These are phyloP conservation scores for Sylvia borin DNA, from an alignment of 2,797 vertebrate species.

Conservation along the genomic window DNA sequence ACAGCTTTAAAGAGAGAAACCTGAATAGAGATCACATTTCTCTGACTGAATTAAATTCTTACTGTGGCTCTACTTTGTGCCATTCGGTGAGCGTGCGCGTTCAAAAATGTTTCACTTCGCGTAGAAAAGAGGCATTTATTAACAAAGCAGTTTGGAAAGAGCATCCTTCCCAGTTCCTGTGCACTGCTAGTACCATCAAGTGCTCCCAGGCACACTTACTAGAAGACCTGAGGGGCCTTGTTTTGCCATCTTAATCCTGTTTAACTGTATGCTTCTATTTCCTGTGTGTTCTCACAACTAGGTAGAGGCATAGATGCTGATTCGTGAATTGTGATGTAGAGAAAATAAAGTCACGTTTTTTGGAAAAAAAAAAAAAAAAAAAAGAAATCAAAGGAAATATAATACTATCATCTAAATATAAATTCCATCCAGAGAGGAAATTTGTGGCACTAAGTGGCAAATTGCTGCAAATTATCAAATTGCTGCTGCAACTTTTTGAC, in stretches of 20 bases:
- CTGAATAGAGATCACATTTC: background rate
- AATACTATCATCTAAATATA: background rate
- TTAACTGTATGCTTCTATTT: background rate
- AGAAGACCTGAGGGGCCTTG: background rate
- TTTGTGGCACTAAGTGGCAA: background rate
- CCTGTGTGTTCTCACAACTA: background rate
- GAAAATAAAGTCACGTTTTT: background rate
- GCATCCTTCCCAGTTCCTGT: background rate
- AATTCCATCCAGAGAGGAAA: background rate
- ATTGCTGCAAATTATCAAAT: background rate
- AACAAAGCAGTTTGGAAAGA: background rate
- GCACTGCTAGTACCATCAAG: background rate
- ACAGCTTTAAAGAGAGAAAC: background rate
- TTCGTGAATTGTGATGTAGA: background rate
- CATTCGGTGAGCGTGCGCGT: fast-evolving
- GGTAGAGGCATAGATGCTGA: background rate
- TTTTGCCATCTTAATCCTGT: background rate
- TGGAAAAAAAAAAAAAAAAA: background rate
- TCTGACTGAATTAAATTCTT: slow-evolving; percentile 26
- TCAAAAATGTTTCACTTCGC: background rate
- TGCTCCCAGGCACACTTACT: background rate
- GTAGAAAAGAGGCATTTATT: background rate
- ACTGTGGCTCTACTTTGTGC: background rate
- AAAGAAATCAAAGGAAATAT: background rate
- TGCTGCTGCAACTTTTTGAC: background rate